These are phyloP conservation scores for Trypoxylon attenuatum DNA, from an alignment of 2,888 invertebrate genomes.

Conservation along the genomic window DNA sequence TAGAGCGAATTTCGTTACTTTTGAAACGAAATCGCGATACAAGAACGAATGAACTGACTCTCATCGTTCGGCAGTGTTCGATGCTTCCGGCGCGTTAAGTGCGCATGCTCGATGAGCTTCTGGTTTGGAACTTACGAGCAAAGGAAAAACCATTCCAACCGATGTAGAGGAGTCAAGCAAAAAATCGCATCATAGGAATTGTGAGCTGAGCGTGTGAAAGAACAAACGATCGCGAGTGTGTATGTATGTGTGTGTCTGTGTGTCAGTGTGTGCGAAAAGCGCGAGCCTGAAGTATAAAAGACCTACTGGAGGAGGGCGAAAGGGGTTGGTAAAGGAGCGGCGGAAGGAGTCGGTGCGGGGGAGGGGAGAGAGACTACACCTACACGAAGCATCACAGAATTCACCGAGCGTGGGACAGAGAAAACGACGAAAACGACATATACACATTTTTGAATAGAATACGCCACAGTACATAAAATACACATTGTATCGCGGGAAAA, in stretches of 20 bases:
- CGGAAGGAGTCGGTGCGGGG: not conserved
- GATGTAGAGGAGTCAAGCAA: conserved; percentile 35
- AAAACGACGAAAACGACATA: conserved; percentile 39
- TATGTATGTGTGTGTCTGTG: no score
- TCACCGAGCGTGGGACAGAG: conserved; percentile 5
- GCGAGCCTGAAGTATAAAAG: no score
- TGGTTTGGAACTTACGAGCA: conserved; percentile 36
- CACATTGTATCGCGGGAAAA: conserved; percentile 54
- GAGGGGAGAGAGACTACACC: conserved; percentile 21
- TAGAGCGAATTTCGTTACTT: not conserved
- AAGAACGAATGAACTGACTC: conserved; percentile 43
- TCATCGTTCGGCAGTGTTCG: conserved; percentile 43
- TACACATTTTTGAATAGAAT: conserved; percentile 62
- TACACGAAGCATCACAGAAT: conserved; percentile 31
- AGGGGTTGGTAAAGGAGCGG: not conserved
- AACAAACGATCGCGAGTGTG: not conserved
- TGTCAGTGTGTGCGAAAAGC: no score
- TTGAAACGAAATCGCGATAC: not conserved
- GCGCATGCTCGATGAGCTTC: conserved; percentile 34
- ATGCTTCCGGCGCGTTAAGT: conserved; percentile 36
- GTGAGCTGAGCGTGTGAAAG: conserved; percentile 10
- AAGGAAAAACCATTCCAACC: conserved; percentile 54
- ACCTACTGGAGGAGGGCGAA: not conserved
- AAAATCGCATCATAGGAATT: no score
- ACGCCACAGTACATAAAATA: conserved; percentile 57